These are phyloP conservation scores for Tenthredo distinguenda DNA, from an alignment of 2,888 invertebrate genomes.

Conservation along the genomic window DNA sequence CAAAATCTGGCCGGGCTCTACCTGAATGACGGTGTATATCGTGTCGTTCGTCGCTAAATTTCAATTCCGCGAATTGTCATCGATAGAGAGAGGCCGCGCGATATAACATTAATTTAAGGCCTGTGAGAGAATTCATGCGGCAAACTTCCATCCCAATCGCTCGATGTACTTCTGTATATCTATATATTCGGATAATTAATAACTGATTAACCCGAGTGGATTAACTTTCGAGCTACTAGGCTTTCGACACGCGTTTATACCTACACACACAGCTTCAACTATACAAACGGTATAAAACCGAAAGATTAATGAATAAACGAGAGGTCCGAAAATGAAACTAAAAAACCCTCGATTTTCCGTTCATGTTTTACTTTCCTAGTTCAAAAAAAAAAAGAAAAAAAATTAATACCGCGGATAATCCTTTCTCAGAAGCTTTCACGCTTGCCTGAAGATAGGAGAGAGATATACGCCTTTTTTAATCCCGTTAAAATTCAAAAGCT, in stretches of 20 bases:
- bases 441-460: not conserved
- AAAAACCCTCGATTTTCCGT: not conserved
- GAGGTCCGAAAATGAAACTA: too few species aligned
- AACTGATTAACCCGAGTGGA: conserved; percentile 29
- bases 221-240: conserved; percentile 21
- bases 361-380: not conserved
- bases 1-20: too few species aligned
- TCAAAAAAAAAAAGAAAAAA: too few species aligned
- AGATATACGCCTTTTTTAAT: not conserved
- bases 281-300: too few species aligned
- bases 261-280: too few species aligned
- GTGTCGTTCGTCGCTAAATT: conserved; percentile 7
- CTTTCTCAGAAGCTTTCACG: not conserved
- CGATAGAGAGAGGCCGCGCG: not conserved
- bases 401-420: not conserved
- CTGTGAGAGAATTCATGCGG: conserved; percentile 4
- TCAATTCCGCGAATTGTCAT: not conserved
- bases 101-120: not conserved
- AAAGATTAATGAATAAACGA: not conserved
- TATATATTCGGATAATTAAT: conserved; percentile 18
- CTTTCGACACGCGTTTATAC: not conserved
- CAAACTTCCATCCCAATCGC: not conserved
- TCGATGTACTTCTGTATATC: not conserved
- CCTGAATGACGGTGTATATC: too few species aligned
- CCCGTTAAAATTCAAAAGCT: not conserved